Evolutionary conservation across 2,113 vertebrate genomes (phyloP).

Genomic region (Gallinago paraguaiae): DNA sequence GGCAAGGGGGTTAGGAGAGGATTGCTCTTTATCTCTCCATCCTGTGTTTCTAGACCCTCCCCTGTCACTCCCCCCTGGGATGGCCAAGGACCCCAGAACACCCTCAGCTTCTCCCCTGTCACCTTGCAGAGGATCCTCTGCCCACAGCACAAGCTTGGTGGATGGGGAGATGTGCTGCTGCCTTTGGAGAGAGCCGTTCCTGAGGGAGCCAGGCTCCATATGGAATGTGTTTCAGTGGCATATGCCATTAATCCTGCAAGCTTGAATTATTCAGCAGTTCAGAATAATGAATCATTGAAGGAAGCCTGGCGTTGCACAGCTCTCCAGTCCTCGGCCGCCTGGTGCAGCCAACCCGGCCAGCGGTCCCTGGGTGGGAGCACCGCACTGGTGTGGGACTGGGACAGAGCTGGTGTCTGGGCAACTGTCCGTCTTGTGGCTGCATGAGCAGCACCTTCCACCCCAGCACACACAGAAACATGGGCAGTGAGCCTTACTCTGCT

Average conservation of each 20-base stretch:
- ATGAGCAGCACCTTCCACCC: not conserved
- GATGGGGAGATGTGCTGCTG: not conserved
- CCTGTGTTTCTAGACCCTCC: not conserved
- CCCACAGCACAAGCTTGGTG: not conserved
- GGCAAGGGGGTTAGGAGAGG: not conserved
- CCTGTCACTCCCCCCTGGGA: not conserved
- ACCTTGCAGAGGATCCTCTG: not conserved
- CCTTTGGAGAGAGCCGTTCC: constrained; percentile 1
- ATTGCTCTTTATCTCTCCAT: not conserved
- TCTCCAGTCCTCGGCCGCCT: not conserved
- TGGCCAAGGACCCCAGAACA: not conserved
- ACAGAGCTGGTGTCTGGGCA: not conserved
- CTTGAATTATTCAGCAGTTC: constrained; percentile 53
- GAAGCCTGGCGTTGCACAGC: not conserved
- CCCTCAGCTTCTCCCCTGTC: rapidly evolving
- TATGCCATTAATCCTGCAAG: not conserved
- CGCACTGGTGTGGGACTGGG: not conserved
- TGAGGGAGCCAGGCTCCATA: not conserved
- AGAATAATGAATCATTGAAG: constrained; percentile 11
- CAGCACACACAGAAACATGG: not conserved
- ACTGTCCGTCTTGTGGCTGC: not conserved
- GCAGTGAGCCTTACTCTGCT: not conserved
- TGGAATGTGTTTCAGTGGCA: not conserved
- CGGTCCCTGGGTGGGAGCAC: not conserved
- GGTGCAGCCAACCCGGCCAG: not conserved